Evolutionary conservation across 2,113 vertebrate species (phyloP), one percentile per base, ranked within the genome.

Genomic region (Miniopterus natalensis): DNA sequence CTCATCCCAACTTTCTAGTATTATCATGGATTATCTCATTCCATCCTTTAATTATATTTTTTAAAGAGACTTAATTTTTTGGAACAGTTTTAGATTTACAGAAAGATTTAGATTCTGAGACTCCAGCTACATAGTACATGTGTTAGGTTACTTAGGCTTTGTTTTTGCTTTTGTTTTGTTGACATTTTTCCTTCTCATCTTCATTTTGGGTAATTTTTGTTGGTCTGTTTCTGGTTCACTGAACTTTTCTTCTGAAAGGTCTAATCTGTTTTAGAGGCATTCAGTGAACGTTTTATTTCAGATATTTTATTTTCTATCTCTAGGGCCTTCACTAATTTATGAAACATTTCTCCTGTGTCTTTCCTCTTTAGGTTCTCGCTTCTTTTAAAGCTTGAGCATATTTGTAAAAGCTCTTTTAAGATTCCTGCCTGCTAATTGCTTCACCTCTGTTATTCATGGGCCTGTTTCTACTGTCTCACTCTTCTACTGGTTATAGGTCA

Each of bases 351-450:
- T 57, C 51, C 55, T 25, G 29, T 63, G 11, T 80, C 12, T 86
- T 63, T 93, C 66, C 31, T 89, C 61, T 71, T 77, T 88, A 70
- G 21, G 31, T 55, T 93, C 36, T 75, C 65, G 25, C 93, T 77
- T 88, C 70, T 84, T 93, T 61, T 88, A 84, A 84, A 88, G 20
- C 78, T 27, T 65, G 25, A 81, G 36, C 4, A 57, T 63, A 79
- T 88, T 74, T 63, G 57, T 84, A 79, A 91, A 80, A 53, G 40
- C 13, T 73, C 18, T 70, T 71, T 80, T 49, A 75, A 74, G 73
- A 91, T 84, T n/a, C 45, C 68, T 73, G 5, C 55, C 49, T 61
- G 11, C n/a, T 51, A 29, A 47, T 71, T 70, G 55, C 51, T 96
- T 80, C 7, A 75, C 74, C 31, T 77, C 45, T 95, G 61, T 94